A percentile compares a stretch with the other conserved stretches of the same genome.
phyloP scores from a whole-genome alignment of 2,113 vertebrate species.

The Eulemur rufifrons region DNA sequence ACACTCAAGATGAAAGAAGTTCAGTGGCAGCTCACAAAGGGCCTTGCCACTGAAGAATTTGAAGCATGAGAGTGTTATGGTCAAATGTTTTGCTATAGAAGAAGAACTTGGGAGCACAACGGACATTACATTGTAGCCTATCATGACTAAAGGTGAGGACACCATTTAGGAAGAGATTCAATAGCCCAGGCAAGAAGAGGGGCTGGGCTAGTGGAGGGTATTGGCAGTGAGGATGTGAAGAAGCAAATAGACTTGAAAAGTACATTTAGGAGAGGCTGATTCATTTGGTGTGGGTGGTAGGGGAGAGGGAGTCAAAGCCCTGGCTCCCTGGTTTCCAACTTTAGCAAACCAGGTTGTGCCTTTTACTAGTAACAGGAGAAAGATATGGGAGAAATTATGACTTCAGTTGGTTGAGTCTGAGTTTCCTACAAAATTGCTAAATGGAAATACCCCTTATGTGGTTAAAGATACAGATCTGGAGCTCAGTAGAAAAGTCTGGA shows the following conservation, averaged over 20 bases:
- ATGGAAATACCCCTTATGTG: neutral
- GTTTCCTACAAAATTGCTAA: neutral
- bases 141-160: neutral
- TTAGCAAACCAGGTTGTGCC: conserved; percentile 17
- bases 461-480: neutral
- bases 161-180: neutral
- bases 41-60: neutral
- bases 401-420: neutral
- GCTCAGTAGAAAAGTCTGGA: neutral
- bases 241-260: neutral
- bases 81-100: neutral
- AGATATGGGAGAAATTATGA: neutral
- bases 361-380: neutral
- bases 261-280: neutral
- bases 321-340: neutral
- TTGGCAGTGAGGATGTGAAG: neutral
- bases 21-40: neutral
- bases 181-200: neutral
- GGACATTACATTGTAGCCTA: neutral
- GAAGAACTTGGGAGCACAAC: neutral
- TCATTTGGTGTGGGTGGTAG: neutral
- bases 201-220: neutral
- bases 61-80: neutral
- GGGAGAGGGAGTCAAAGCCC: neutral
- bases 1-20: neutral